Evolutionary conservation across 2,797 vertebrate genomes (phyloP).

Genomic region (Cephalopachus bancanus): DNA sequence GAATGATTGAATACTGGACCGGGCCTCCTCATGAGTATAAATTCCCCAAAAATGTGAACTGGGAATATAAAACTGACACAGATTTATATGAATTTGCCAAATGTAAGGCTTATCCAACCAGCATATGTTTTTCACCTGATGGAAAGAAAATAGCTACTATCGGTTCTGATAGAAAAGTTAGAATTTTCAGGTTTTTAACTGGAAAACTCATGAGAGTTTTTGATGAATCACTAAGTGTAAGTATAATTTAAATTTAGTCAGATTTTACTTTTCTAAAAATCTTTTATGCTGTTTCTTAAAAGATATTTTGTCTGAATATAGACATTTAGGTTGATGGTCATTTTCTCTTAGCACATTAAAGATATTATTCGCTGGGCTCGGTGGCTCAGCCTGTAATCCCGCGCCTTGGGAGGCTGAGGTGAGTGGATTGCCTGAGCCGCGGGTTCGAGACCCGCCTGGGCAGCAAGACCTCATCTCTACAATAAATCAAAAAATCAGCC

Average conservation of each 20-base stretch:
- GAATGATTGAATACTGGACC: conserved; percentile 99
- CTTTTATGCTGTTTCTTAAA: conserved; percentile 54
- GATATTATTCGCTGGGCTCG: not conserved
- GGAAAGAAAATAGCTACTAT: conserved; percentile 99
- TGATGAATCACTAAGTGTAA: conserved; percentile 97
- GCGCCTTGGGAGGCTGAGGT: too few relatives aligned
- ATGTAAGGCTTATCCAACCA: conserved; percentile 96
- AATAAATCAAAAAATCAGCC: too few relatives aligned
- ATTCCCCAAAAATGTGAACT: conserved; percentile 95
- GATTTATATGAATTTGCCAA: conserved; percentile 99
- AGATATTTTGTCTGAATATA: conserved; percentile 30
- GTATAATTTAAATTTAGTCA: conserved; percentile 83
- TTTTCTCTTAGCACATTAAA: conserved; percentile 59
- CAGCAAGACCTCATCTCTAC: too few relatives aligned
- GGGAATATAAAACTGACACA: conserved; percentile 99
- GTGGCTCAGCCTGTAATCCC: too few relatives aligned
- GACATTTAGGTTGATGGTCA: not conserved
- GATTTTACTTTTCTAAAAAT: conserved; percentile 61
- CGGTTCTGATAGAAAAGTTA: conserved; percentile 96
- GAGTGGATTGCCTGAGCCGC: too few relatives aligned
- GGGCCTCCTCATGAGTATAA: conserved; percentile 95
- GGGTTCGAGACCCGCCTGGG: too few relatives aligned
- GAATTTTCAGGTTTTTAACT: conserved; percentile 97
- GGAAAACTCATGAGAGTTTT: conserved; percentile 99
- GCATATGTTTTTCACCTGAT: conserved; percentile 95